Conservation (phyloP, 2,888 invertebrate genomes). For the Rapana venosa region DNA sequence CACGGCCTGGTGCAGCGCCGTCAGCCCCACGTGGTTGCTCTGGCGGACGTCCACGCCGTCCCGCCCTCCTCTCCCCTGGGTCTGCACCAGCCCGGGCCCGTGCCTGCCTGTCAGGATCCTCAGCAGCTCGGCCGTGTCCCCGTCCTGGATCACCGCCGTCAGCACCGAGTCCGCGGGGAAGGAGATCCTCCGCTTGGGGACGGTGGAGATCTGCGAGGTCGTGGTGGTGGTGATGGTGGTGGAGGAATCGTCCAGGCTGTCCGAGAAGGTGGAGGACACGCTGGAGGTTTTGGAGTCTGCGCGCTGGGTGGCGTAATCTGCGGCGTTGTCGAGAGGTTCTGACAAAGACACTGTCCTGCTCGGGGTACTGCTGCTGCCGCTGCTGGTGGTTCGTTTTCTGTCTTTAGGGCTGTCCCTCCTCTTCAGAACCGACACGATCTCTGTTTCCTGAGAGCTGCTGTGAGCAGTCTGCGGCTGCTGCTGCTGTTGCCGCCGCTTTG, state of each 20-base stretch:
- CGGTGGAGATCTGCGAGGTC: too few relatives aligned
- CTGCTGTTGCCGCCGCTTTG: not conserved
- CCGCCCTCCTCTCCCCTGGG: not conserved
- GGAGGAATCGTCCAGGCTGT: not conserved
- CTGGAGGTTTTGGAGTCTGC: constrained; percentile 10
- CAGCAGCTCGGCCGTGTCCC: constrained; percentile 66
- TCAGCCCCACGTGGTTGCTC: constrained; percentile 69
- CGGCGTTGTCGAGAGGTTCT: not conserved
- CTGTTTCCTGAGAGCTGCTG: not conserved
- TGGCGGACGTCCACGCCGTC: constrained; percentile 60
- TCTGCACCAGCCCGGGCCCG: constrained; percentile 40
- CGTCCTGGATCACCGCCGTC: constrained; percentile 70
- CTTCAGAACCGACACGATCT: constrained; percentile 19
- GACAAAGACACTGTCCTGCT: constrained; percentile 3
- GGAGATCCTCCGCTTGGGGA: constrained; percentile 61
- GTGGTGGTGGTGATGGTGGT: not conserved
- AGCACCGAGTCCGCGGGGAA: constrained; percentile 72
- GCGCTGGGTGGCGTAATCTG: not conserved
- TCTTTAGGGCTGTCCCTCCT: constrained; percentile 9
- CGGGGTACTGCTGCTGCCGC: not conserved
- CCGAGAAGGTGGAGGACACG: not conserved
- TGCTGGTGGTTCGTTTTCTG: not conserved
- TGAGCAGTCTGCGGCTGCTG: not conserved
- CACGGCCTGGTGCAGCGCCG: constrained; percentile 72
- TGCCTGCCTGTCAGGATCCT: constrained; percentile 56